Evolutionary conservation across 2,113 vertebrate genomes (phyloP).

Genomic region (Dolichallabes microphthalmus): DNA sequence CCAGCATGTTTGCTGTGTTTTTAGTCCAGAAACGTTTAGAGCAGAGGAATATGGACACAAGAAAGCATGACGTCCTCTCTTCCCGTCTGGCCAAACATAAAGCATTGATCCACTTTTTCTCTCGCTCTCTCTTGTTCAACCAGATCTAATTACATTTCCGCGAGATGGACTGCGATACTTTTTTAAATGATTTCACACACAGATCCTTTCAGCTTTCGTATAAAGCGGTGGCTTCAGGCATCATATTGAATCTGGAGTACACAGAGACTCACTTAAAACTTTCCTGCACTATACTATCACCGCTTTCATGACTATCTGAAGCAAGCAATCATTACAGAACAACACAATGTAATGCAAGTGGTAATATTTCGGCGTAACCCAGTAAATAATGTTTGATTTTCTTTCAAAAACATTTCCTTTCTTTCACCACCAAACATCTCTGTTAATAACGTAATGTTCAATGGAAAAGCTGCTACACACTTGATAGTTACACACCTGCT

Average conservation of each 20-base stretch:
- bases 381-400: background rate
- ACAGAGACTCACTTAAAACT: background rate
- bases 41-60: background rate
- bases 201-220: background rate
- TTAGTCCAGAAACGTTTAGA: background rate
- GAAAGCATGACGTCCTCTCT: background rate
- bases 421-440: background rate
- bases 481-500: background rate
- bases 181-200: background rate
- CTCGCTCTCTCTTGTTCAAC: background rate
- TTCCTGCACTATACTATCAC: background rate
- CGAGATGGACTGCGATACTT: background rate
- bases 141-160: conserved; percentile 18
- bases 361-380: background rate
- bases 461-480: background rate
- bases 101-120: background rate
- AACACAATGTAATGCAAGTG: background rate
- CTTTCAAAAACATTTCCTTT: background rate
- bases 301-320: background rate
- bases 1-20: background rate
- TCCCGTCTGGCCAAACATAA: background rate
- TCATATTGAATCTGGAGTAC: no score
- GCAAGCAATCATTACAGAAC: background rate
- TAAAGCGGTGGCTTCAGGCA: background rate
- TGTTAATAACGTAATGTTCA: background rate